phyloP scores from a whole-genome alignment of 1,140 invertebrate species.

The Neodiprion virginianus region DNA sequence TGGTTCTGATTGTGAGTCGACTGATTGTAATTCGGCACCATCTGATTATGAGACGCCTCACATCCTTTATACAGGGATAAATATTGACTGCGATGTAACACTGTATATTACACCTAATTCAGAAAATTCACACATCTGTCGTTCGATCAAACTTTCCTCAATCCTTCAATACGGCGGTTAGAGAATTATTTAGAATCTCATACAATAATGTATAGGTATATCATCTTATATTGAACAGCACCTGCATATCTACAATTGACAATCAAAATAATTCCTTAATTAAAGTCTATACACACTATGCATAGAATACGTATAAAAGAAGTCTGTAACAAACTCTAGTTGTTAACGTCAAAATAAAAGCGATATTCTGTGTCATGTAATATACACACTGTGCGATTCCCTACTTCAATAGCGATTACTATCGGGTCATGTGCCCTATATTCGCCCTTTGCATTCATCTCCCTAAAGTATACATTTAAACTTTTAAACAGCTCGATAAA shows the following conservation, averaged over 20 bases:
- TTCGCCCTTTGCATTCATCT: no score
- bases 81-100: background rate
- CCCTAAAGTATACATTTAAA: no score
- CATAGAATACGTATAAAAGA: background rate
- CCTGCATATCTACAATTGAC: background rate
- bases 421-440: no score
- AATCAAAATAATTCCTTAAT: background rate
- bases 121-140: background rate
- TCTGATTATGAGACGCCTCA: background rate
- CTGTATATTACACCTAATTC: background rate
- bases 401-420: no score
- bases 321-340: constrained; percentile 28
- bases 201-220: background rate
- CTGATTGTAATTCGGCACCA: background rate
- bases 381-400: background rate
- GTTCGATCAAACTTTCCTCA: background rate
- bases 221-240: background rate
- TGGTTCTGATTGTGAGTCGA: no score
- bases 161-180: background rate
- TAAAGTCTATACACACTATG: background rate
- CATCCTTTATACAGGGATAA: background rate
- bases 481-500: no score
- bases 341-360: constrained; percentile 36
- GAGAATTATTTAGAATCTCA: background rate
- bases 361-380: background rate